Evolutionary conservation across 2,797 vertebrate species (phyloP).

Genomic region (Hybognathus amarus): DNA sequence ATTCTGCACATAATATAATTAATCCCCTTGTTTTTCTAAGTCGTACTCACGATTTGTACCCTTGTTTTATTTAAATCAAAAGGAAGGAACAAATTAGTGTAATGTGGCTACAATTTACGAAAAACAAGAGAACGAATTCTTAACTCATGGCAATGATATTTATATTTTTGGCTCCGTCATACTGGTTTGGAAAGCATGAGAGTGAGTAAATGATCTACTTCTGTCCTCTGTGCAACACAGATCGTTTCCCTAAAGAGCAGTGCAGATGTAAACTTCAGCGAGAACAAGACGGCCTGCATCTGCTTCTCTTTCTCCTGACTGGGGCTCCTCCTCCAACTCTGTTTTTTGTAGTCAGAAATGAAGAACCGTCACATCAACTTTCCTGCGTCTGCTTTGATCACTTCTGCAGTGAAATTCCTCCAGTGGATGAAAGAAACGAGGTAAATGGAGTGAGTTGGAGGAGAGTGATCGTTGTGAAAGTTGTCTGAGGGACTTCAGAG

Average conservation of each 20-base stretch:
- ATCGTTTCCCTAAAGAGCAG: too few relatives aligned
- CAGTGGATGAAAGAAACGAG: constrained; percentile 52
- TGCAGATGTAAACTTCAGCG: neutral
- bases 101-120: too few relatives aligned
- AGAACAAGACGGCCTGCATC: constrained; percentile 8
- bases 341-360: constrained; percentile 58
- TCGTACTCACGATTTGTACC: too few relatives aligned
- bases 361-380: constrained; percentile 58
- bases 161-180: neutral
- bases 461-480: constrained; percentile 28
- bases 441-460: constrained; percentile 34
- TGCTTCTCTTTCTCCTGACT: constrained; percentile 15
- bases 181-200: neutral
- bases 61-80: too few relatives aligned
- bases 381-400: constrained; percentile 63
- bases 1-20: neutral
- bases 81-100: too few relatives aligned
- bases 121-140: too few relatives aligned
- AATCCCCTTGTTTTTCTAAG: neutral
- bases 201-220: neutral
- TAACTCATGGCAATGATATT: too few relatives aligned
- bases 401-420: constrained; percentile 58
- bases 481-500: constrained; percentile 41
- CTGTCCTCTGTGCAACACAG: neutral
- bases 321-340: constrained; percentile 41